Percentiles rank a stretch among this genome's conserved stretches.
phyloP scores from a whole-genome alignment of 2,797 vertebrate species.

The Chrysocyon brachyurus region DNA sequence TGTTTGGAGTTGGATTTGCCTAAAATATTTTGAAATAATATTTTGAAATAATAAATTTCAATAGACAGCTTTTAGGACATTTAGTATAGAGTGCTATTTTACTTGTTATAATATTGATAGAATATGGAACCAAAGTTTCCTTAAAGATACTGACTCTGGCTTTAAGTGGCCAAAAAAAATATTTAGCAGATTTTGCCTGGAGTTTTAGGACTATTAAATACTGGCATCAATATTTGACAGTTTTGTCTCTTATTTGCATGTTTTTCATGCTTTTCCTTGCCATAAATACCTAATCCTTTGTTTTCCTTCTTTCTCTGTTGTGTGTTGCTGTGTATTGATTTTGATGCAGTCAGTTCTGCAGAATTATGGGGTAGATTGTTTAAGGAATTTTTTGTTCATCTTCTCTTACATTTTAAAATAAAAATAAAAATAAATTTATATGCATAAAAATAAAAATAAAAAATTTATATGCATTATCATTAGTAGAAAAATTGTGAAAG shows the following conservation, averaged over 20 bases:
- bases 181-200: constrained; percentile 44
- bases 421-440: not conserved
- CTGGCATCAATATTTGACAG: not conserved
- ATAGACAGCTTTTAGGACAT: not conserved
- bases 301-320: not conserved
- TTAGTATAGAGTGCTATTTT: not conserved
- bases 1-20: too few species aligned
- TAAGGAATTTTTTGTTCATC: constrained; percentile 21
- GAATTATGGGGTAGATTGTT: constrained; percentile 12
- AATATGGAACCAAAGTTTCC: not conserved
- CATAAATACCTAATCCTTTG: not conserved
- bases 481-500: constrained; percentile 42
- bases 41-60: constrained; percentile 33
- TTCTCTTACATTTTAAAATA: constrained; percentile 35
- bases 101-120: not conserved
- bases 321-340: constrained; percentile 10
- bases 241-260: constrained; percentile 4
- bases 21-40: not conserved
- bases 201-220: constrained; percentile 54
- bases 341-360: constrained; percentile 1
- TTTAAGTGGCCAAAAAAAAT: constrained; percentile 47
- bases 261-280: constrained; percentile 34
- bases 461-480: not conserved
- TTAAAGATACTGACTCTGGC: not conserved
- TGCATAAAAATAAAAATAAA: not conserved